Conservation (phyloP, 2,797 vertebrate species). For the Pogonophryne albipinna region DNA sequence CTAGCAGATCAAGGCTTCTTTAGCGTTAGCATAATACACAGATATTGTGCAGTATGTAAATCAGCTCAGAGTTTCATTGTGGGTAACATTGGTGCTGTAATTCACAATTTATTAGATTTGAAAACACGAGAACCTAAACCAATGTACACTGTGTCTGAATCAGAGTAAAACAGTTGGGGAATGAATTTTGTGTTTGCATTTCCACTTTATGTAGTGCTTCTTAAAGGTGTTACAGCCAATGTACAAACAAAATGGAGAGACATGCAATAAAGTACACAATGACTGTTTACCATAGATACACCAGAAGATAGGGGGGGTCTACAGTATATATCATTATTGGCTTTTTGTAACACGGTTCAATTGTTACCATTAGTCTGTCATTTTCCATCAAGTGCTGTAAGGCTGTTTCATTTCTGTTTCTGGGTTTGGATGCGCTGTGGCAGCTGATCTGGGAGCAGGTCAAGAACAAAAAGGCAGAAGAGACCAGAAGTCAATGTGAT, state of each 20-base stretch:
- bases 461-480: slow-evolving; percentile 16
- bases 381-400: not conserved
- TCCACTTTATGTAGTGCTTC: too few relatives aligned
- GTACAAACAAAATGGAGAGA: not conserved
- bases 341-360: not conserved
- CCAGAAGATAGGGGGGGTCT: not conserved
- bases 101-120: too few relatives aligned
- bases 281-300: not conserved
- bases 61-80: not conserved
- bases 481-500: not conserved
- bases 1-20: not conserved
- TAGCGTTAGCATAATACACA: not conserved
- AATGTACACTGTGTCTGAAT: too few relatives aligned
- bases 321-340: not conserved
- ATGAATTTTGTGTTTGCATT: too few relatives aligned
- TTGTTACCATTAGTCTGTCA: not conserved
- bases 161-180: too few relatives aligned
- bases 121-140: too few relatives aligned
- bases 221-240: not conserved
- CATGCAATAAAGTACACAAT: not conserved
- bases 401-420: slow-evolving; percentile 3
- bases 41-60: not conserved
- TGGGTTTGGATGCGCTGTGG: slow-evolving; percentile 6
- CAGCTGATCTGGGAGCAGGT: slow-evolving; percentile 28
- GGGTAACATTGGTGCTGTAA: not conserved